phyloP scores from a whole-genome alignment of 2,797 vertebrate genomes.

The Squalus acanthias region DNA sequence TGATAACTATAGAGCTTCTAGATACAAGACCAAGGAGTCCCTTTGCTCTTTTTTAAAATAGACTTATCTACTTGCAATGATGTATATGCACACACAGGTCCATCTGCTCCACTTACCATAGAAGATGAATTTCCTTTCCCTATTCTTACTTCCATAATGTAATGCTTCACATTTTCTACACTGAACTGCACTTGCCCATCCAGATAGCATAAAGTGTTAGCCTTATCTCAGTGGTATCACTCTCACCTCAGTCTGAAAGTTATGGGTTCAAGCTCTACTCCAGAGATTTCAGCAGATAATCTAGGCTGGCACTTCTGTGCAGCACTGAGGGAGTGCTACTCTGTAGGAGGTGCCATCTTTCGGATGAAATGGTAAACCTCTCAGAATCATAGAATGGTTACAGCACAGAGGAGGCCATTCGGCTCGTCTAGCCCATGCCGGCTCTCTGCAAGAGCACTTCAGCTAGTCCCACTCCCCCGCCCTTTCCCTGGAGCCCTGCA shows the following conservation, averaged over 20 bases:
- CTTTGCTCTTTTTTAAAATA: background rate
- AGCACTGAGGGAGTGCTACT: background rate
- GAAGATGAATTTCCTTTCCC: background rate
- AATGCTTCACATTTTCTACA: background rate
- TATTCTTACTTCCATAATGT: background rate
- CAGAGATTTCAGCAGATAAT: background rate
- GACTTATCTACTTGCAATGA: background rate
- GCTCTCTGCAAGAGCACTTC: too few relatives aligned
- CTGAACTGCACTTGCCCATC: background rate
- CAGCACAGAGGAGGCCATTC: too few relatives aligned
- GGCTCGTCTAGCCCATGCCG: too few relatives aligned
- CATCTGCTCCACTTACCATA: background rate
- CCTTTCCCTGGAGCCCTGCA: too few relatives aligned
- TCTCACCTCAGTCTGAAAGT: background rate
- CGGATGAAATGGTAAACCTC: background rate
- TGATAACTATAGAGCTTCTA: background rate
- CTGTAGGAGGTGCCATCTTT: background rate
- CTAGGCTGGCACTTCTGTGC: background rate
- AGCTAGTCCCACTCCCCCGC: too few relatives aligned
- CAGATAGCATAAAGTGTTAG: background rate
- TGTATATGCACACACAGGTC: background rate
- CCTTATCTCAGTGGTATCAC: background rate
- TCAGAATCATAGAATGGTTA: too few relatives aligned
- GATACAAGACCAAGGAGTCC: background rate
- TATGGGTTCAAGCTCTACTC: background rate